Evolutionary conservation across 2,888 invertebrate species (phyloP), one percentile per base, ranked within the genome.

Genomic region (Sesia bembeciformis): DNA sequence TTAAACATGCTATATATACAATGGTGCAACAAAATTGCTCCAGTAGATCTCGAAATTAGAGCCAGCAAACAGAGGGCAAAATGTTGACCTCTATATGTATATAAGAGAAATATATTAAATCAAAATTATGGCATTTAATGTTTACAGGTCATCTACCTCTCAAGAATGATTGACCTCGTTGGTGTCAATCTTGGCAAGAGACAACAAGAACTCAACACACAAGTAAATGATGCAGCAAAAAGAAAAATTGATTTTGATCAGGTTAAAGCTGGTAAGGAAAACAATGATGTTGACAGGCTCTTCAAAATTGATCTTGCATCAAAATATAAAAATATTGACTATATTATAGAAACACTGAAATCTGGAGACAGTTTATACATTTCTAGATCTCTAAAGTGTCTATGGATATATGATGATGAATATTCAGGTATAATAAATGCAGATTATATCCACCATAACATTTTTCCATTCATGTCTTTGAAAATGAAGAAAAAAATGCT

Each of bases 261-360:
- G 39, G 55, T 78, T 4, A 67, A 69, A 60, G 53, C 58, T 8
- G 57, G 62, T 49, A 43, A 55, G 3, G 74, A 73, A 52, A 56
- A 59, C n/a, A 63, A 69, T 4, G 84, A 84, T 60, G 53, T 76
- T 3, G 82, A 84, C 51, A 76, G 62, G 42, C 55, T 85, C 3
- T 84, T 72, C 56, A 78, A 80, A 64, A 84, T 85, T 42, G 80
- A 80, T 62, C 57, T 85, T 4, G 84, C 84, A 3, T 72, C 78
- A 5, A 74, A 74, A 59, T 72, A 70, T 38, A 68, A 62, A 57
- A 72, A 82, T 55, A 55, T 75, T 4, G 71, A 77, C 43, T 82
- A 76, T 53, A 70, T 85, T 5, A 39, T 79, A 40, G 72, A 81
- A 42, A 62, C 67, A 4, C 57, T 85, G 0, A 84, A 77, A 60